Percentiles rank a stretch among this genome's conserved stretches.
phyloP scores from a whole-genome alignment of 2,888 invertebrate genomes.

The Pseudococcus longispinus region DNA sequence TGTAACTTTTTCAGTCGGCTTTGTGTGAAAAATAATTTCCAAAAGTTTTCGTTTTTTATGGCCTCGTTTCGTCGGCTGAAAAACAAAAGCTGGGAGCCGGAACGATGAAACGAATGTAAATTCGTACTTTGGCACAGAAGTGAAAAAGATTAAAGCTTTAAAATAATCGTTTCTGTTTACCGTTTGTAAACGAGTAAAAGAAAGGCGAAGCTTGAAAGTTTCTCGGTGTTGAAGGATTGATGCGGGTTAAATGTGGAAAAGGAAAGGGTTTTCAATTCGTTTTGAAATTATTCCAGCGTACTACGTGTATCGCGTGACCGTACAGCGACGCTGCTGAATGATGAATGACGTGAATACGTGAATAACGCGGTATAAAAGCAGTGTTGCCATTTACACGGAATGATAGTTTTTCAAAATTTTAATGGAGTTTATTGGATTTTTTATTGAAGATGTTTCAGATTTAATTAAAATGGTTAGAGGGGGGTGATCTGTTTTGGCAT shows the following conservation, averaged over 20 bases:
- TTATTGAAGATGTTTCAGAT: no score
- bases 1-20: neutral
- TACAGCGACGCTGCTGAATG: no score
- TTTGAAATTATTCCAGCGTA: neutral
- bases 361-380: no score
- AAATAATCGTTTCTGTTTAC: conserved; percentile 1
- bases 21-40: neutral
- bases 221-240: neutral
- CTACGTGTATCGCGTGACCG: neutral
- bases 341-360: no score
- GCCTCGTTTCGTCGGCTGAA: neutral
- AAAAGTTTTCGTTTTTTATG: neutral
- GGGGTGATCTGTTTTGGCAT: no score
- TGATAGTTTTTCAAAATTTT: no score
- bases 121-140: neutral
- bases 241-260: neutral
- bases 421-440: no score
- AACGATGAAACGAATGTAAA: conserved; percentile 6
- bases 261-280: neutral
- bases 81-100: neutral
- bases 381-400: no score
- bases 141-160: neutral
- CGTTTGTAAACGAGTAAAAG: neutral
- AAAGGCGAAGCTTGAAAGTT: neutral
- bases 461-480: no score